Evolutionary conservation across 2,113 vertebrate genomes (phyloP).

Genomic region (Colaptes auratus): DNA sequence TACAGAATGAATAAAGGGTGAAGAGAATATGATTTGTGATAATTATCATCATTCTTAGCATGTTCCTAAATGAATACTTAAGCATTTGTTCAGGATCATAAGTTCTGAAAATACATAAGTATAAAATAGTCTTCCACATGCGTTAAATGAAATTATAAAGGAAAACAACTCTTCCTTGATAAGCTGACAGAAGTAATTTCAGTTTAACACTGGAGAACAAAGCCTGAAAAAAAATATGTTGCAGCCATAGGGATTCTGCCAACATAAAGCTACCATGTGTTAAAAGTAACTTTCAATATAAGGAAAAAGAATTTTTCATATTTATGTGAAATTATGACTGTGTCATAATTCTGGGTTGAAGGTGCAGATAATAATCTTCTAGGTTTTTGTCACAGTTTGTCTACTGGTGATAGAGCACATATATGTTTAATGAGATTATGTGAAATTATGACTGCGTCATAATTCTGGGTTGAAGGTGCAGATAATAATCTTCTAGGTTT

Average conservation of each 20-base stretch:
- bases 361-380: background rate
- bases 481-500: background rate
- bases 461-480: background rate
- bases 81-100: background rate
- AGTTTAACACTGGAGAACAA: background rate
- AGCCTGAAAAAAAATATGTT: background rate
- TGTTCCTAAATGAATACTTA: background rate
- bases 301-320: background rate
- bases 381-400: background rate
- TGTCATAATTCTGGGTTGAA: background rate
- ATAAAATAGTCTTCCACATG: background rate
- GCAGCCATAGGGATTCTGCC: background rate
- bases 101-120: background rate
- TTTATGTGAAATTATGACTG: background rate
- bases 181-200: slow-evolving; percentile 9
- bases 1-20: background rate
- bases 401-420: background rate
- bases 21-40: background rate
- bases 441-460: background rate
- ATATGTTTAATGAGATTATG: background rate
- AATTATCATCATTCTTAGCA: background rate
- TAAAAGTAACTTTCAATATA: background rate
- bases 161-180: background rate
- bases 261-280: background rate
- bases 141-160: background rate